phyloP scores from a whole-genome alignment of 2,113 vertebrate species.

The Mormyrus lacerda region DNA sequence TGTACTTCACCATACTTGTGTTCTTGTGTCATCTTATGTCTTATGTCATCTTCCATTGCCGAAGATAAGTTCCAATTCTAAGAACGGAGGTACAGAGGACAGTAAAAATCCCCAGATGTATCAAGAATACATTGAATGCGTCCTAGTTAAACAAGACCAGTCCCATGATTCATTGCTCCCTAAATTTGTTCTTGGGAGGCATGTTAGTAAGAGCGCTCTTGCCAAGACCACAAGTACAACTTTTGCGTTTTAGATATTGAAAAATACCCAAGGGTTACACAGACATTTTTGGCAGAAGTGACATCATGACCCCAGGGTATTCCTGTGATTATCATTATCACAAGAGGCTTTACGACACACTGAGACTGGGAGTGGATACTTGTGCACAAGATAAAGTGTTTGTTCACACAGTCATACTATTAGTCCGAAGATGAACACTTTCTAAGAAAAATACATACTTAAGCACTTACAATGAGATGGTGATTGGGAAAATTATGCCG shows the following conservation, averaged over 20 bases:
- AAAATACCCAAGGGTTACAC: neutral
- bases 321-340: conserved; percentile 7
- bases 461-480: too few relatives aligned
- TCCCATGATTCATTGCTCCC: neutral
- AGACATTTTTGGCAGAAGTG: conserved; percentile 8
- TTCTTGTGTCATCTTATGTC: neutral
- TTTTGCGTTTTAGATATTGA: neutral
- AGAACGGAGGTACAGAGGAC: neutral
- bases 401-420: neutral
- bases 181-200: neutral
- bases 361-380: neutral
- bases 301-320: conserved; percentile 4
- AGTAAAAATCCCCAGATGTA: neutral
- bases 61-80: neutral
- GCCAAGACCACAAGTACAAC: neutral
- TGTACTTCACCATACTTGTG: neutral
- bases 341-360: neutral
- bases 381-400: neutral
- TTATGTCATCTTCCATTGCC: neutral
- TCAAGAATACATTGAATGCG: neutral
- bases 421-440: neutral
- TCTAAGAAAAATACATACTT: neutral
- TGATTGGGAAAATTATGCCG: neutral
- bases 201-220: neutral
- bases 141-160: neutral